Conservation (phyloP, 2,113 vertebrate species). For the Ahaetulla prasina region DNA sequence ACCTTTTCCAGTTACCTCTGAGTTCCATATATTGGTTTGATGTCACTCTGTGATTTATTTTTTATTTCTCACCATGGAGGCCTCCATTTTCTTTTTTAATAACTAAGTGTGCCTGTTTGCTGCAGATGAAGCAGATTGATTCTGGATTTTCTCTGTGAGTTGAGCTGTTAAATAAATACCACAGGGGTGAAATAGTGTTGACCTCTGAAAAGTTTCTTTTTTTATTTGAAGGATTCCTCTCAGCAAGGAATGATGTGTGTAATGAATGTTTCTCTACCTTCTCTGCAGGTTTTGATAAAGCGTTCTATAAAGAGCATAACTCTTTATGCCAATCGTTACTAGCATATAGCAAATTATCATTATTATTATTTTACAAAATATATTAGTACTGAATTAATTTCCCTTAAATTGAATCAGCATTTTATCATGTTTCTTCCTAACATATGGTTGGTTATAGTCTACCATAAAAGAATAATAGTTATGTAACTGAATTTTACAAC, state of each 20-base stretch:
- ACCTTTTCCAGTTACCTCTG: slow-evolving; percentile 53
- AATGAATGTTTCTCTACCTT: slow-evolving; percentile 62
- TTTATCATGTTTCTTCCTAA: slow-evolving; percentile 1
- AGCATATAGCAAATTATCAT: background rate
- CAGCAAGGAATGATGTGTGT: slow-evolving; percentile 43
- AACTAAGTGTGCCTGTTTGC: slow-evolving; percentile 48
- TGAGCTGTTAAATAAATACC: slow-evolving; percentile 65
- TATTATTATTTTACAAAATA: slow-evolving; percentile 17
- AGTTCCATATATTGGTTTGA: slow-evolving; percentile 49
- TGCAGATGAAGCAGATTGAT: slow-evolving; percentile 47
- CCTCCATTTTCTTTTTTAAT: slow-evolving; percentile 53
- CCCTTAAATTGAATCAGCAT: slow-evolving; percentile 1
- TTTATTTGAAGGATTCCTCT: slow-evolving; percentile 41
- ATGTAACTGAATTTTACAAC: background rate
- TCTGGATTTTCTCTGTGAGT: slow-evolving; percentile 60
- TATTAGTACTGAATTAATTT: slow-evolving; percentile 25
- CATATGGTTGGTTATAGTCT: background rate
- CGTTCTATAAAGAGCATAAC: slow-evolving; percentile 34
- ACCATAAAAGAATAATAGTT: background rate
- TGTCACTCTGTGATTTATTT: slow-evolving; percentile 54
- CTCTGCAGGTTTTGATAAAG: slow-evolving; percentile 57
- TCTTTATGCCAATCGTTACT: slow-evolving; percentile 42
- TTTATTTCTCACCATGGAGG: slow-evolving; percentile 51
- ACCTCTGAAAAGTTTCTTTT: slow-evolving; percentile 50
- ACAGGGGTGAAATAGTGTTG: slow-evolving; percentile 54